Evolutionary conservation across 2,113 vertebrate species (phyloP), one percentile per base, ranked within the genome.

Genomic region (Pelodiscus sinensis): DNA sequence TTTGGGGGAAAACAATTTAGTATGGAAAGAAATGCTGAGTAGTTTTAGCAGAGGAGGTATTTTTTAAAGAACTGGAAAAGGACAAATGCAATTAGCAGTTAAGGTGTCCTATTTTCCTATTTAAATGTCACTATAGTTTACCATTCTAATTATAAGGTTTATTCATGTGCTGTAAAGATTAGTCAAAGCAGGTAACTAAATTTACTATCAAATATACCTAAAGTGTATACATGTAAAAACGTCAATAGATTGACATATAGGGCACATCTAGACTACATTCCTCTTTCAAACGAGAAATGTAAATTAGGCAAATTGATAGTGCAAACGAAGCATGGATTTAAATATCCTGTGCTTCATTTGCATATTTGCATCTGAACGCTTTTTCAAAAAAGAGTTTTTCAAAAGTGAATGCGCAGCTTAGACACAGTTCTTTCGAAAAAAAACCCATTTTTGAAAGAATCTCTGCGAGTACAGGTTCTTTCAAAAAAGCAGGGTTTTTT

Each of bases 151-250:
- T 87, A 85, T 82, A 75, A 13, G 68, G 3, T 51, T 79, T 31
- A 86, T 6, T 87, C 29, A 79, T 52, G 4, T 87, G 51, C 24
- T 62, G 19, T 51, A 18, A 44, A 81, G 68, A 29, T 62, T 24
- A 91, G 71, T 9, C 35, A 84, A 92, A 84, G 16, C 52, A 92
- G 75, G 84, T 89, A 92, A 57, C 78, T 35, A 79, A 50, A 50
- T 50, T 0, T 2, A 35, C 56, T 82, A 71, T 35, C 51, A 83
- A 18, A 57, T 85, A 44, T 22, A 77, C 11, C 88, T 65, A 68
- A 85, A 85, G 85, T 31, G 13, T 57, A 22, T 10, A 68, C 50
- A 25, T 60, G 12, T 38, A 68, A 50, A 44, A 91, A 93, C 7
- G 71, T 73, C 3, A 68, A 92, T 83, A 87, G 6, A 89, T 44